Evolutionary conservation across 2,888 invertebrate genomes (phyloP), one percentile per base, ranked within the genome.

Genomic region (Drosophila mercatorum): DNA sequence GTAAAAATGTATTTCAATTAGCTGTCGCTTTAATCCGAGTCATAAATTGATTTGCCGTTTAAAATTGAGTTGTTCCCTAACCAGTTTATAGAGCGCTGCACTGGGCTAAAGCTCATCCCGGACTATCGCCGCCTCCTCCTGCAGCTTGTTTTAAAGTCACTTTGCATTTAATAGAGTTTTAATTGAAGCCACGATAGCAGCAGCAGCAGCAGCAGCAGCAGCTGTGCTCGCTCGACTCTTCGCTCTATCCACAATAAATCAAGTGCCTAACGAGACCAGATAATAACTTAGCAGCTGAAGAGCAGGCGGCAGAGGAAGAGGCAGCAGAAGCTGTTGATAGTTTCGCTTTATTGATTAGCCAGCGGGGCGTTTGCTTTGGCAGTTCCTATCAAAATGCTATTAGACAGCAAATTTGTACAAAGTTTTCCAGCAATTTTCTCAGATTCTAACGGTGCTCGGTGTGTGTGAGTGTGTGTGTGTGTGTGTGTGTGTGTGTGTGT

Each of bases 141-240:
- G n/a, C 31, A 14, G 28, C 28, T 17, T 46, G 34, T 2, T 36
- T 76, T 67, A 77, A 84, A 81, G 64, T 60, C 89, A 89, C 72
- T 89, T 85, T 66, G 79, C 74, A 83, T 87, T 81, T 87, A 79
- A 85, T 85, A 85, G 84, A 89, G 84, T 85, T 85, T 85, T 85
- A 85, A 85, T 85, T 85, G 86, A 75, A 52, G 68, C 67, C 41
- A 11, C 40, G 47, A 49, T 28, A 28, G 28, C 22, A 22, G 22
- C 2, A 47, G 53, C 59, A 65, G 47, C 44, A 17, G 58, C 47
- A 60, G 40, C 28, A 28, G 31, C 31, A 47, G 53, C 59, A 65
- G 47, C 44, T 63, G 58, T 47, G 22, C 46, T 17, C 17, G 51
- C 46, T 17, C 17, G 51, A 12, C n/a, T 1, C 46, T n/a, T 5